Conservation (phyloP, 2,113 vertebrate species). For the Callipepla squamata region DNA sequence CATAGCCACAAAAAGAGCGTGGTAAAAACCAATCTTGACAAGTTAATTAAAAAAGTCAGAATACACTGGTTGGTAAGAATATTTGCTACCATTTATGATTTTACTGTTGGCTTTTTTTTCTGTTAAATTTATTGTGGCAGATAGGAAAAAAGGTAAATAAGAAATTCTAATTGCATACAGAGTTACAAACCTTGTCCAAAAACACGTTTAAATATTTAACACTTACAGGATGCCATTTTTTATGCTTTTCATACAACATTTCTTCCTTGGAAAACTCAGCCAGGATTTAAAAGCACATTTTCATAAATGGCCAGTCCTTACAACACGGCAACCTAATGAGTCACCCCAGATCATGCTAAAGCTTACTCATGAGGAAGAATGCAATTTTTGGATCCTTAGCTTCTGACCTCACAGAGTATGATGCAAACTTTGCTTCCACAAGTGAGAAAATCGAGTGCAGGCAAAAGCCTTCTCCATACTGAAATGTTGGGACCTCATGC, state of each 20-base stretch:
- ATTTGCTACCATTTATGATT: background rate
- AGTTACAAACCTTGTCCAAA: background rate
- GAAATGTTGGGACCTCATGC: background rate
- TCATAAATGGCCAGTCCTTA: background rate
- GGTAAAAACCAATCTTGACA: slow-evolving; percentile 24
- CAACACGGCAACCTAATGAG: slow-evolving; percentile 26
- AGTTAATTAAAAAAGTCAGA: slow-evolving; percentile 39
- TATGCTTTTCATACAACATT: background rate
- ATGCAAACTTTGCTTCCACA: background rate
- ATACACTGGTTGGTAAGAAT: background rate
- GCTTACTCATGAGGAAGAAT: slow-evolving; percentile 59
- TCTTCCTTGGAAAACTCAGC: background rate
- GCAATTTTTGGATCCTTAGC: slow-evolving; percentile 34
- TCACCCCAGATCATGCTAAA: slow-evolving; percentile 31
- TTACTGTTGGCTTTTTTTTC: background rate
- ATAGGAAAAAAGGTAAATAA: background rate
- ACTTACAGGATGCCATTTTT: background rate
- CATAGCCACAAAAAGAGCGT: background rate
- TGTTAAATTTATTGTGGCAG: background rate
- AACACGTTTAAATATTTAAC: background rate
- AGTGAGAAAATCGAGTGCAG: background rate
- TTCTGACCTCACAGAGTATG: slow-evolving; percentile 29
- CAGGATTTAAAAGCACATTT: background rate
- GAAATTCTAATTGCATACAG: background rate
- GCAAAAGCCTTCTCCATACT: background rate